Evolutionary conservation across 1,140 invertebrate genomes (phyloP).

Genomic region (Drosophila willistoni): DNA sequence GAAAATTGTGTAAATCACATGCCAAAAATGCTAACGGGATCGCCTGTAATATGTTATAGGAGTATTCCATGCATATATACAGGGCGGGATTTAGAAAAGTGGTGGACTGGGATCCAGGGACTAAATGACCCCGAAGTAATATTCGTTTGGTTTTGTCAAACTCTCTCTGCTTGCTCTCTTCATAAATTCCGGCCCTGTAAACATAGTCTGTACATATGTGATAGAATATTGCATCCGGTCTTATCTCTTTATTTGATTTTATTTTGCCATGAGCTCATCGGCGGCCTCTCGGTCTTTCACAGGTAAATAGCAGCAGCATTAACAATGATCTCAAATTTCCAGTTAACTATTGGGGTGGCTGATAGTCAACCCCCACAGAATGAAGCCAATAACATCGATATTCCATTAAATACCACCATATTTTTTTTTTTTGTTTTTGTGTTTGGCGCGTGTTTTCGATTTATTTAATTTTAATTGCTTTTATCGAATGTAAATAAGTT

Average conservation of each 20-base stretch:
- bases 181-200: no score
- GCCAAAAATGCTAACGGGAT: constrained; percentile 35
- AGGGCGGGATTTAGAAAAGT: background rate
- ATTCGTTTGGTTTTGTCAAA: no score
- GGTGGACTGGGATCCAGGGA: no score
- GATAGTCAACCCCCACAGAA: constrained; percentile 14
- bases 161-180: no score
- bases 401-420: constrained; percentile 43
- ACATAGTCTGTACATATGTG: background rate
- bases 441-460: constrained; percentile 66
- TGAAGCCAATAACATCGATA: constrained; percentile 51
- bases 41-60: background rate
- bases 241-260: constrained; percentile 71
- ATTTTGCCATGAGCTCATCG: constrained; percentile 61
- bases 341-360: background rate
- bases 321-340: constrained; percentile 54
- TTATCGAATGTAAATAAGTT: constrained; percentile 35
- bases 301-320: constrained; percentile 37
- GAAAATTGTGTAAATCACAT: constrained; percentile 37
- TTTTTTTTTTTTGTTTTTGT: no score
- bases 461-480: constrained; percentile 64
- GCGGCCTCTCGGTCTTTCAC: constrained; percentile 15
- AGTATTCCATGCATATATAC: background rate
- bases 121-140: no score
- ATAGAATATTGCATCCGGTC: constrained; percentile 22